Conservation (phyloP, 2,113 vertebrate species). For the Leptosomus discolor region DNA sequence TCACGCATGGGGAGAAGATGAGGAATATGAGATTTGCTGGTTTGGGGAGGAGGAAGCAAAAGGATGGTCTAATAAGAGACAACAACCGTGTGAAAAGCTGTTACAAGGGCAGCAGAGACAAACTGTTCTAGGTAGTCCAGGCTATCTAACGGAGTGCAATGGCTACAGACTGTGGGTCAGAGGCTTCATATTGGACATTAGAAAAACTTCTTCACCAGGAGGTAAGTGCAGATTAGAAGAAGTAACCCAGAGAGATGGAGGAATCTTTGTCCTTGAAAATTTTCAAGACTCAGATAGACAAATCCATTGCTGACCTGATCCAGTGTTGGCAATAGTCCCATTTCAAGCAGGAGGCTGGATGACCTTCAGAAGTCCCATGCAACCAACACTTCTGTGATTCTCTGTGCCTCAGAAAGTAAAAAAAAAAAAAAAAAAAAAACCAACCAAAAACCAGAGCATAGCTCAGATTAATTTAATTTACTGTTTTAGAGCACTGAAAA, state of each 20-base stretch:
- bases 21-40: not conserved
- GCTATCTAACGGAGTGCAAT: not conserved
- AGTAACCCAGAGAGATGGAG: not conserved
- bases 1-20: accelerated
- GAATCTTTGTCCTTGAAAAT: not conserved
- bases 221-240: not conserved
- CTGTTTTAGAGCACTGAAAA: not conserved
- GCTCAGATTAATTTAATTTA: not conserved
- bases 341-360: not conserved
- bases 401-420: not conserved
- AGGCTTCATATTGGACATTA: not conserved
- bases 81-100: not conserved
- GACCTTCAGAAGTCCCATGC: not conserved
- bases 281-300: not conserved
- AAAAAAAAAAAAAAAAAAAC: not conserved
- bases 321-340: not conserved
- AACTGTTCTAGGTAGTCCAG: not conserved
- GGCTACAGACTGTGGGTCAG: not conserved
- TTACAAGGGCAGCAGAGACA: not conserved
- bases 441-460: too few species aligned
- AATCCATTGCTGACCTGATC: not conserved
- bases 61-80: accelerated
- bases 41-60: not conserved
- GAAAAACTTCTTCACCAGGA: not conserved
- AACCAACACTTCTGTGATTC: not conserved